Evolutionary conservation across 2,888 invertebrate genomes (phyloP), one percentile per base, ranked within the genome.

Genomic region (Drosophila meridionalis): DNA sequence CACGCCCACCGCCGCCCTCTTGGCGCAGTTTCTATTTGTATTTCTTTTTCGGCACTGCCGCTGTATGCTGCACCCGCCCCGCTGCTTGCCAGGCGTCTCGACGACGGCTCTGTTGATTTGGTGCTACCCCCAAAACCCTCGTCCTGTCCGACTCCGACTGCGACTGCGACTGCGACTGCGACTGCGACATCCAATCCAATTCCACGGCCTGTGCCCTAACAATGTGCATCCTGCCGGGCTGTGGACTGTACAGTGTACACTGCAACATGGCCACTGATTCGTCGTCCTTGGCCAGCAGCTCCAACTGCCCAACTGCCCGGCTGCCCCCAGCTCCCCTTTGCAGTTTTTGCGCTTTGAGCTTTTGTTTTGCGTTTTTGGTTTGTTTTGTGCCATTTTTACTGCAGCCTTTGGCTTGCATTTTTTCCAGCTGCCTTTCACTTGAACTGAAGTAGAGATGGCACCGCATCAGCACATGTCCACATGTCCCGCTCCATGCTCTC

Each of bases 321-420:
- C 20, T 36, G 45, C 53, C 40, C 40, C 8, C 8, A 14, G 40
- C 40, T 40, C 72, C 73, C 80, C 57, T 75, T 80, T 80, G 79
- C 74, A 77, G 79, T 72, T 80, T 52, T 75, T 75, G 64, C 61
- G 80, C 57, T 74, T 76, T 68, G 75, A 61, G 65, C 53, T 81
- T 79, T 81, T 81, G 81, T 81, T 78, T 78, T 78, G 75, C 43
- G 75, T 61, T 69, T 67, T 59, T 69, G 66, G 70, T 72, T 83
- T 78, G 84, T 88, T 87, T 82, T 89, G 77, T 69, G 72, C 77
- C 81, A 87, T 87, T 87, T 87, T 87, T 87, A 87, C 89, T 87
- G 87, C 87, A 89, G 85, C 89, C 87, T 82, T 87, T 87, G 87
- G 84, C 82, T 89, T 87, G 87, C 87, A 89, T 87, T 87, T 87